Evolutionary conservation across 2,888 invertebrate genomes (phyloP).

Genomic region (Coremacera marginata): DNA sequence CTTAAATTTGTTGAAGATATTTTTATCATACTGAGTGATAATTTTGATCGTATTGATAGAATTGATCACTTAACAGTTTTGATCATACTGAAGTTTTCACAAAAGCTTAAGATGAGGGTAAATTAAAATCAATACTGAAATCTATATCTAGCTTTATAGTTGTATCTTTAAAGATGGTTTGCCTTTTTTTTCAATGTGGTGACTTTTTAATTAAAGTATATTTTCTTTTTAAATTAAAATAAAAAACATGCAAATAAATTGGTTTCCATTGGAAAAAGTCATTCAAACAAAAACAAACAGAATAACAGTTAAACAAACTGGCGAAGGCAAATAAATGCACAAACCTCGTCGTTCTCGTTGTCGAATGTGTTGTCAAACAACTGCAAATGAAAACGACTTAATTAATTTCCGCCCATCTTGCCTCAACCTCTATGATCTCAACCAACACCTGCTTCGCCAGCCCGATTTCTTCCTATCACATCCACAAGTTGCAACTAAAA

Average conservation of each 20-base stretch:
- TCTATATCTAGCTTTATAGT: no score
- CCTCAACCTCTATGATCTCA: not conserved
- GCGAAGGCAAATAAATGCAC: not conserved
- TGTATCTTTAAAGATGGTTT: no score
- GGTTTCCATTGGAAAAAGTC: slow-evolving; percentile 21
- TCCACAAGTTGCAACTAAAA: not conserved
- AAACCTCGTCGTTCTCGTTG: not conserved
- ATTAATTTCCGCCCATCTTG: slow-evolving; percentile 27
- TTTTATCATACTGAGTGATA: no score
- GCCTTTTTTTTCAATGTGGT: no score
- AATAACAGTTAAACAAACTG: not conserved
- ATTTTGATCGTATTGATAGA: no score
- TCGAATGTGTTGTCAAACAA: slow-evolving; percentile 16
- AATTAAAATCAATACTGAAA: no score
- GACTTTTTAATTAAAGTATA: no score
- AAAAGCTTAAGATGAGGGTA: no score
- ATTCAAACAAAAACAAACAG: not conserved
- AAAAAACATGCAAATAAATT: slow-evolving; percentile 24
- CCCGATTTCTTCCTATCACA: not conserved
- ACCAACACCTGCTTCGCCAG: not conserved
- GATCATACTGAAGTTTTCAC: no score
- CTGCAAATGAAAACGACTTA: slow-evolving; percentile 35
- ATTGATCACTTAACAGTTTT: no score
- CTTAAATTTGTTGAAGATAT: no score
- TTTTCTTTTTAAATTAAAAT: no score